These are phyloP conservation scores for Podotricha telesiphe DNA, from an alignment of 2,888 invertebrate genomes.

Conservation along the genomic window DNA sequence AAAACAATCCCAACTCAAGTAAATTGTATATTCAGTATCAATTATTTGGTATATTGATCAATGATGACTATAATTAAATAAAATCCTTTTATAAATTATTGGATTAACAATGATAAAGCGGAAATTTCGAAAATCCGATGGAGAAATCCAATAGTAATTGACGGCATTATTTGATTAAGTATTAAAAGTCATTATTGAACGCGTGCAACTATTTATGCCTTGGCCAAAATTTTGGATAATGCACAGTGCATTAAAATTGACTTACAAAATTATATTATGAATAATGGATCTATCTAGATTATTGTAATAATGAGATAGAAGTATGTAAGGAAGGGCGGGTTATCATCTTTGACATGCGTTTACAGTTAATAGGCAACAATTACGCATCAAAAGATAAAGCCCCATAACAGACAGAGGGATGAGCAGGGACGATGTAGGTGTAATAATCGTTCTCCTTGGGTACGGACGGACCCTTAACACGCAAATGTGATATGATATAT, in stretches of 20 bases:
- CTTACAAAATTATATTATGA: not conserved
- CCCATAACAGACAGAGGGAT: not conserved
- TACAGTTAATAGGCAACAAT: slow-evolving; percentile 12
- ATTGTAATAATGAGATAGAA: not conserved
- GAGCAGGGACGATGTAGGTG: not conserved
- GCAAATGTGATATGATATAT: not conserved
- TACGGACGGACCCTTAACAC: not conserved
- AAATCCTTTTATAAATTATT: slow-evolving; percentile 41
- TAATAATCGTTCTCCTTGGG: slow-evolving; percentile 2
- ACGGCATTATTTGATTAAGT: slow-evolving; percentile 30
- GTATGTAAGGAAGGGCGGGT: not conserved
- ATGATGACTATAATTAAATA: slow-evolving; percentile 31
- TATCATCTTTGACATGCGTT: slow-evolving; percentile 3
- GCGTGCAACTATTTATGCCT: slow-evolving; percentile 10
- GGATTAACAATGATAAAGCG: slow-evolving; percentile 40
- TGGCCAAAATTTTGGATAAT: slow-evolving; percentile 6
- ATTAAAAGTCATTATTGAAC: slow-evolving; percentile 27
- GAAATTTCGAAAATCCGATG: slow-evolving; percentile 29
- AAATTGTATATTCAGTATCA: slow-evolving; percentile 7
- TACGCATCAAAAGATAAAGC: slow-evolving; percentile 8
- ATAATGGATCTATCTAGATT: too few relatives aligned
- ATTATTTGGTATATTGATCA: slow-evolving; percentile 29
- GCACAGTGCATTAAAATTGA: not conserved
- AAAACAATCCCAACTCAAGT: not conserved
- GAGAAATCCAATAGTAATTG: slow-evolving; percentile 35